Base-by-base conservation (phyloP, 2,888 invertebrate species). In the Ophion ventricosus region DNA sequence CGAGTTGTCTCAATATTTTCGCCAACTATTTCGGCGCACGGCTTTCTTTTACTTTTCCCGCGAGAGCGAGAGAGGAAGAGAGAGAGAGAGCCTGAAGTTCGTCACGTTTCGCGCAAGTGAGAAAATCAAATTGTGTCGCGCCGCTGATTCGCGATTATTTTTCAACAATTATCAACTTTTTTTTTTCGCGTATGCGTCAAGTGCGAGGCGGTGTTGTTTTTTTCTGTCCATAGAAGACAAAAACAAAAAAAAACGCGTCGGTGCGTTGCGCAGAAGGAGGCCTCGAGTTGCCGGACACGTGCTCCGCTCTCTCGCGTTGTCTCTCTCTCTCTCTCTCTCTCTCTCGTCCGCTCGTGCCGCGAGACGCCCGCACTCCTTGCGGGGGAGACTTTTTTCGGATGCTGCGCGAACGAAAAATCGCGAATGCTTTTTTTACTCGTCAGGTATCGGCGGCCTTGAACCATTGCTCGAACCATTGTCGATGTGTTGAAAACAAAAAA, bases 271-370 rank as follows among this genome's bases (percentile, higher is more conserved):
- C 29, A 73, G 64, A 72, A 57, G 54, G 79, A 76, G 72, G n/a
- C n/a, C 73, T 54, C 76, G 75, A 49, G 74, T 29, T 67, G 49
- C 66, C 76, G 61, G 61, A 61, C 84, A 82, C 84, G 84, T 85
- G 79, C 79, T 70, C 69, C 63, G 69, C 63, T 40, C 49, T 57
- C 74, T 54, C 59, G 14, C 63, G 8, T 43, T 66, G 49, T 54
- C 63, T 10, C 20, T 26, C 10, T 40, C 26, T 57, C 74, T 54
- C 59, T 10, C 63, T 4, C 56, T 66, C 29, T 54, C 63, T 10
- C 20, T 26, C 10, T 40, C 26, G 23, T 40, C 81, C 81, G 25
- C 66, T 66, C 26, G 57, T 49, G 35, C 67, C n/a, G 54, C 56
- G 63, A 61, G 63, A 70, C 78, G 63, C 81, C 63, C 78, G 63